These are phyloP conservation scores for Musca vetustissima DNA, from an alignment of 1,140 invertebrate genomes.

Conservation along the genomic window DNA sequence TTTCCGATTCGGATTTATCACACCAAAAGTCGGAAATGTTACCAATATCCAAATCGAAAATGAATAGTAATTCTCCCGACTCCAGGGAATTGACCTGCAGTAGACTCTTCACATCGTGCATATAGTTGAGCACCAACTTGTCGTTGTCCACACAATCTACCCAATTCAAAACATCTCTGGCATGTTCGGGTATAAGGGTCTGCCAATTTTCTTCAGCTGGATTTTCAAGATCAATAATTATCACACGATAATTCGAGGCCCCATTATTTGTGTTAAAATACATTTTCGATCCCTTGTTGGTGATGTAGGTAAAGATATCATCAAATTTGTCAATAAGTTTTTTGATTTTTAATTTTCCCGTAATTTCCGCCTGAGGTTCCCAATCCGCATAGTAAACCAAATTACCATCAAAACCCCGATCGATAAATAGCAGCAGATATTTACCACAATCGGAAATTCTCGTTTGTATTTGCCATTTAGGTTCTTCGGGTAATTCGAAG, in stretches of 20 bases:
- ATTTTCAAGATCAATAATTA: constrained; percentile 86
- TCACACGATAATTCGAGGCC: constrained; percentile 88
- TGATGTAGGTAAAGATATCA: constrained; percentile 94
- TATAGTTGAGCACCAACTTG: constrained; percentile 88
- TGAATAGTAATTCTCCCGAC: constrained; percentile 71
- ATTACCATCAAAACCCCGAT: constrained; percentile 87
- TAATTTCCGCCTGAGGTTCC: constrained; percentile 62
- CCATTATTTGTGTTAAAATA: constrained; percentile 93
- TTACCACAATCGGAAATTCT: constrained; percentile 87
- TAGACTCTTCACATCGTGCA: constrained; percentile 93
- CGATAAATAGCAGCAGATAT: constrained; percentile 79
- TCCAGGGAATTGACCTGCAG: constrained; percentile 79
- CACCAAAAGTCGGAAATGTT: constrained; percentile 76
- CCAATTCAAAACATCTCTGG: constrained; percentile 88
- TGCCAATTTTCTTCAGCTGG: constrained; percentile 79
- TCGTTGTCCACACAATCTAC: constrained; percentile 78
- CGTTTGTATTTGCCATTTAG: constrained; percentile 88
- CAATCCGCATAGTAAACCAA: constrained; percentile 82
- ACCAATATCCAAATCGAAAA: constrained; percentile 83
- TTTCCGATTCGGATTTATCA: constrained; percentile 79
- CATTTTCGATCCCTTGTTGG: constrained; percentile 81
- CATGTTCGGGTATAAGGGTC: constrained; percentile 83
- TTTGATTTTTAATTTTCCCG: constrained; percentile 66
- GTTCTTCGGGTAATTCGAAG: constrained; percentile 89
- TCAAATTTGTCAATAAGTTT: constrained; percentile 88